Conservation (phyloP, 1,140 invertebrate genomes). For the Drosophila eugracilis region DNA sequence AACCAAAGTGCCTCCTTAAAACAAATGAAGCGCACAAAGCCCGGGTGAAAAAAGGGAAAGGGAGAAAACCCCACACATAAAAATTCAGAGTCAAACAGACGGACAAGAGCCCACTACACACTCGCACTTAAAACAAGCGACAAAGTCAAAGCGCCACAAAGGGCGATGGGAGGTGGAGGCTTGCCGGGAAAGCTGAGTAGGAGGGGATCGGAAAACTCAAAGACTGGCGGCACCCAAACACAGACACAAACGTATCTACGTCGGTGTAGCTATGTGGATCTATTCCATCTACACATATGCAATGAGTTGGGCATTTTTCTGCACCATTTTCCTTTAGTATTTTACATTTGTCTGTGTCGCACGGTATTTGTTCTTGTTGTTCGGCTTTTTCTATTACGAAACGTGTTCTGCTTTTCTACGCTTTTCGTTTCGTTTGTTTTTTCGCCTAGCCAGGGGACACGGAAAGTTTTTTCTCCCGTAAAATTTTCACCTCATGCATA, state of each 20-base stretch:
- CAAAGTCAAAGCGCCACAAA: constrained; percentile 67
- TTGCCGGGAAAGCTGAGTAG: constrained; percentile 4
- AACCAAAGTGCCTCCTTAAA: constrained; percentile 38
- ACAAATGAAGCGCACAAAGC: constrained; percentile 47
- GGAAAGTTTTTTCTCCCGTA: constrained; percentile 43
- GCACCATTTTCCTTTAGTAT: constrained; percentile 56
- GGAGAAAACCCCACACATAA: constrained; percentile 11
- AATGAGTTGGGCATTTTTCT: constrained; percentile 69
- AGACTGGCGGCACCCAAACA: constrained; percentile 14
- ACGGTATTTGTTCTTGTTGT: constrained; percentile 52
- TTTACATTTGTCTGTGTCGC: constrained; percentile 66
- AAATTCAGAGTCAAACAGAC: constrained; percentile 18
- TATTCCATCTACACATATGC: constrained; percentile 50
- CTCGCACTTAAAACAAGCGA: constrained; percentile 47
- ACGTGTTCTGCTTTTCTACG: constrained; percentile 58
- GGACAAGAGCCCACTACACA: constrained; percentile 47
- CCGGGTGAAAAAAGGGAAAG: constrained; percentile 23
- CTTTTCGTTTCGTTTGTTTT: constrained; percentile 28
- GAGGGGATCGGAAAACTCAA: constrained; percentile 12
- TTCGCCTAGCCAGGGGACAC: constrained; percentile 34
- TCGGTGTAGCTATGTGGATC: constrained; percentile 8
- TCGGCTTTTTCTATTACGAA: constrained; percentile 68
- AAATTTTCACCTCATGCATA: constrained; percentile 82
- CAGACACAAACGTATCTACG: constrained; percentile 14
- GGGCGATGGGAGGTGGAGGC: background rate